Conservation (phyloP, 2,113 vertebrate genomes). For the Verasper variegatus region DNA sequence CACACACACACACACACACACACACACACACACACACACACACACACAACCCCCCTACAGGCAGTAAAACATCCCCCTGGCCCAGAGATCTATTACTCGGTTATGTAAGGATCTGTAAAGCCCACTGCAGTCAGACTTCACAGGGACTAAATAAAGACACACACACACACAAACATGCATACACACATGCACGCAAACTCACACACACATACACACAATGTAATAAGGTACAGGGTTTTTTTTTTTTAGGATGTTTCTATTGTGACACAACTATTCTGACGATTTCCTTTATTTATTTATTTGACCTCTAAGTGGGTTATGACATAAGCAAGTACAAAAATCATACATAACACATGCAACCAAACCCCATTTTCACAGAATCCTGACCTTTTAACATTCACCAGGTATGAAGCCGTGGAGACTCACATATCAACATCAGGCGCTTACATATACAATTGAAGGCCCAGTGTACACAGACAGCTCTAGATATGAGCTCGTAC, state of each 20-base stretch:
- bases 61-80: conserved; percentile 57
- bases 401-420: neutral
- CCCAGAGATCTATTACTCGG: conserved; percentile 65
- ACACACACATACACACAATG: neutral
- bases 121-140: conserved; percentile 52
- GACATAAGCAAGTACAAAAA: conserved; percentile 1
- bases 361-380: neutral
- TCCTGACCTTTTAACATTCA: neutral
- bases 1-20: too few relatives aligned
- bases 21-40: too few relatives aligned
- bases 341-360: conserved; percentile 11
- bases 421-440: conserved; percentile 24
- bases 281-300: neutral
- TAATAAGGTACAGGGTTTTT: neutral
- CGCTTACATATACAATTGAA: conserved; percentile 9
- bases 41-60: conserved; percentile 37
- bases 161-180: neutral
- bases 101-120: conserved; percentile 71
- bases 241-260: conserved; percentile 4
- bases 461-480: conserved; percentile 18
- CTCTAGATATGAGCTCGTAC: conserved; percentile 4
- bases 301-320: neutral
- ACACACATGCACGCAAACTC: neutral
- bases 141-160: conserved; percentile 63
- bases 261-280: neutral